A percentile compares a stretch with the other conserved stretches of the same genome.
phyloP scores from a whole-genome alignment of 2,113 vertebrate species.

The cat (Felis catus) region F.catus_Fca126_mat1.0 CM031411.1:118596001-118596500 shows the following conservation, averaged over 20 bases:
- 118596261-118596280: slow-evolving; percentile 6
- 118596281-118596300: neutral
- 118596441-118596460: neutral
- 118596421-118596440: neutral
- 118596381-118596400: neutral
- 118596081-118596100: slow-evolving; percentile 34
- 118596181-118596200: neutral
- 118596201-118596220: neutral
- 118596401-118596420: slow-evolving; percentile 21
- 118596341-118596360: neutral
- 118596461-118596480: neutral
- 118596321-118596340: neutral
- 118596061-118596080: slow-evolving; percentile 60
- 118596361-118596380: neutral
- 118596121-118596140: slow-evolving; percentile 23
- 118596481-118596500: slow-evolving; percentile 2
- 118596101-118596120: slow-evolving; percentile 49
- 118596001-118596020: slow-evolving; percentile 55
- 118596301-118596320: neutral
- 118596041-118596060: slow-evolving; percentile 66
- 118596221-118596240: neutral
- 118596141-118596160: neutral
- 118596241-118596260: neutral
- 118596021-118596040: slow-evolving; percentile 42
- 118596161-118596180: neutral